These are phyloP conservation scores for Phalanger gymnotis DNA, from an alignment of 2,797 vertebrate species.

Conservation along the genomic window DNA sequence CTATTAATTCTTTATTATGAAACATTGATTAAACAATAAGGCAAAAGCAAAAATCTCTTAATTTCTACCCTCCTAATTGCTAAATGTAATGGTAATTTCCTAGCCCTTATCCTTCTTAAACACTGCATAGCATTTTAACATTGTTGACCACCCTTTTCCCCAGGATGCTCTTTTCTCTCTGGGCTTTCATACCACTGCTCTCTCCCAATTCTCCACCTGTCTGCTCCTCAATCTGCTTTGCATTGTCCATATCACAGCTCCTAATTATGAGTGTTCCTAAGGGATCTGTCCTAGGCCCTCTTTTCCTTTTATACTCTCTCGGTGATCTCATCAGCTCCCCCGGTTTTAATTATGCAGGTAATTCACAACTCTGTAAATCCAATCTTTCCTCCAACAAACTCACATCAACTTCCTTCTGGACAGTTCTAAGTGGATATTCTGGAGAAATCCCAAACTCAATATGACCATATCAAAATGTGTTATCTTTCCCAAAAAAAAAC, in stretches of 20 bases:
- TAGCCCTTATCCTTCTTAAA: not conserved
- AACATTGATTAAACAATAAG: too few species aligned
- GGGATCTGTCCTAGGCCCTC: not conserved
- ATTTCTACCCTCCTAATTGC: not conserved
- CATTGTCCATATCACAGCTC: not conserved
- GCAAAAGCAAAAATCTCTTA: not conserved
- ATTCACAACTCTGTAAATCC: not conserved
- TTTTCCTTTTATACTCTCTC: not conserved
- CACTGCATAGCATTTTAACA: not conserved
- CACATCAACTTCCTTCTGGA: not conserved
- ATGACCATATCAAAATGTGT: not conserved
- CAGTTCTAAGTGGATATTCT: not conserved
- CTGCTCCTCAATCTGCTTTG: not conserved
- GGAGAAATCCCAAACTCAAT: not conserved
- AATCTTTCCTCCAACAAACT: not conserved
- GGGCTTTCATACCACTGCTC: not conserved
- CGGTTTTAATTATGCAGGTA: not conserved
- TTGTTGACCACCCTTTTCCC: not conserved
- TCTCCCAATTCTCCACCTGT: not conserved
- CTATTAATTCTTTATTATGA: too few species aligned
- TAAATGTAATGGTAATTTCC: not conserved
- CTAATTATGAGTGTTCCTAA: not conserved
- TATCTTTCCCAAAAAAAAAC: not conserved
- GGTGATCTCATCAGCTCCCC: not conserved
- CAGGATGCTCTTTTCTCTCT: not conserved